Percentiles rank a stretch among this genome's conserved stretches.
Conservation (phyloP, 2,113 vertebrate genomes). For the Pycnonotus jocosus region DNA sequence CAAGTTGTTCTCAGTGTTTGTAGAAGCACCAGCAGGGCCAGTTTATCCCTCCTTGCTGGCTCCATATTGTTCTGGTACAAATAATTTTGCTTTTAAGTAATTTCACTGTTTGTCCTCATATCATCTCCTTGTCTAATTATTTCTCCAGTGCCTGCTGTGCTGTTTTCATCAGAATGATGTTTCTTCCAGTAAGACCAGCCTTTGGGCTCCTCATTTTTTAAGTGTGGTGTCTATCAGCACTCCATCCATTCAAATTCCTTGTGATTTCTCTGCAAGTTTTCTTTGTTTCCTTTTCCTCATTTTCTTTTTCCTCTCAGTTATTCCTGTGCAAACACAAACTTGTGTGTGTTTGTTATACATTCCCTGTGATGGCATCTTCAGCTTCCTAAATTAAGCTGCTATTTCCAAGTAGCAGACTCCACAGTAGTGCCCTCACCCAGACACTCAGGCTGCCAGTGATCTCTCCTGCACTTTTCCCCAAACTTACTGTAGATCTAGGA, state of each 20-base stretch:
- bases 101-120: not conserved
- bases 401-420: not conserved
- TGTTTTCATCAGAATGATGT: not conserved
- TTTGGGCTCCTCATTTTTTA: not conserved
- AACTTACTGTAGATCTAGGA: not conserved
- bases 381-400: not conserved
- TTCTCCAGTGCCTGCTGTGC: not conserved
- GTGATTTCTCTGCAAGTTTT: not conserved
- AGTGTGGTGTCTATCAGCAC: not conserved
- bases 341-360: not conserved
- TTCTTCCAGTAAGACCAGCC: not conserved
- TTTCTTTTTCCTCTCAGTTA: not conserved
- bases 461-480: not conserved
- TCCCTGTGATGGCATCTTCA: not conserved
- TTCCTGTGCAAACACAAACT: not conserved
- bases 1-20: not conserved
- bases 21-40: not conserved
- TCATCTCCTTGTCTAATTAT: not conserved
- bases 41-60: not conserved
- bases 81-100: not conserved
- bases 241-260: not conserved
- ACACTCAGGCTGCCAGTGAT: not conserved
- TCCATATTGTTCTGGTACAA: not conserved
- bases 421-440: not conserved
- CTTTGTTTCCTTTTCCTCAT: not conserved